Base-by-base conservation (phyloP, 2,888 invertebrate species). In the Amiota minor region DNA sequence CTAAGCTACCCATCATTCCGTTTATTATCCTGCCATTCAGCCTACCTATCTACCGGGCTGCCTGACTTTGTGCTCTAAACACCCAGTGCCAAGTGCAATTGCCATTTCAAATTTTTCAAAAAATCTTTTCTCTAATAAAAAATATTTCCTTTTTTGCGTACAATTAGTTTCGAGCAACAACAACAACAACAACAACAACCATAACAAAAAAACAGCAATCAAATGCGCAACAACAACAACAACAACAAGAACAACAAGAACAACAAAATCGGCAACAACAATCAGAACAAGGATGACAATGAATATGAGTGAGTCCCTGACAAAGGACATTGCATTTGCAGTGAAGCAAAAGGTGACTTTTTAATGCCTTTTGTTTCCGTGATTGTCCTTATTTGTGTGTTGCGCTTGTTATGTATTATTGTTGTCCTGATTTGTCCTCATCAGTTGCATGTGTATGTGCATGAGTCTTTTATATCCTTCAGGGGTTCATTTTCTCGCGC, bases 141-240 rank as follows among this genome's bases (percentile, higher is more conserved):
- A 77, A 77, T 81, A 77, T 78, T 78, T 79, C 75, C 76, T 77
- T 84, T 83, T 80, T 78, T 83, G 84, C 81, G 81, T 82, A 81
- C 84, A 83, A 83, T 83, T 83, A 83, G 83, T 84, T 83, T 83
- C 81, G 67, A 35, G 75, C 77, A 79, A 69, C 70, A 74, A 62
- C 61, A 73, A 73, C 78, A 78, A 74, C 68, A 79, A 76, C 76
- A 74, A 72, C 72, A 75, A 71, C 62, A 75, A 70, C 59, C 67
- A 55, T 68, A 56, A 12, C 59, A 74, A 61, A 61, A 69, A 23
- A 78, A 74, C 70, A 79, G 75, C 75, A 76, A 71, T 71, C 14
- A n/a, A 14, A 35, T 35, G 35, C 35, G 35, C 72, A 53, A 70
- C 14, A 53, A 53, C 16, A 50, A 14, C 50, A 78, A 81, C 79